These are phyloP conservation scores for Seira sanloemensis DNA, from an alignment of 2,888 invertebrate species.

Conservation along the genomic window DNA sequence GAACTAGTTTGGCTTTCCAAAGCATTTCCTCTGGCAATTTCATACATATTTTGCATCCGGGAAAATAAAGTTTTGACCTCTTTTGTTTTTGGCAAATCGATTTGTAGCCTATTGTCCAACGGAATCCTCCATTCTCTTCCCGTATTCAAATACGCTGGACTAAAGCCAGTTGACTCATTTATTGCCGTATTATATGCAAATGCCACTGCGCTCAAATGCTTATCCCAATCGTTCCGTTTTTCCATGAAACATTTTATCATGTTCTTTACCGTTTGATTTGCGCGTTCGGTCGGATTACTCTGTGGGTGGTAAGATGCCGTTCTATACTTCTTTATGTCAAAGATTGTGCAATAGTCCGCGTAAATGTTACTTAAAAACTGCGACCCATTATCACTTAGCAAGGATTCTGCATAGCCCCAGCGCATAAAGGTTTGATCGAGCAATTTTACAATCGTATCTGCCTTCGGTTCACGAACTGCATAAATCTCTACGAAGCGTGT, in stretches of 20 bases:
- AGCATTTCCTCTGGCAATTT: no score
- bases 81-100: no score
- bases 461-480: slow-evolving; percentile 36
- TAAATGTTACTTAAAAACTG: slow-evolving; percentile 51
- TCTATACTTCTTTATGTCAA: slow-evolving; percentile 38
- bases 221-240: slow-evolving; percentile 21
- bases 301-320: slow-evolving; percentile 60
- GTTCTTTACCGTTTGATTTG: slow-evolving; percentile 52
- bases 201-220: neutral
- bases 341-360: slow-evolving; percentile 5
- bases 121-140: no score
- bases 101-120: no score
- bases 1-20: no score
- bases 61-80: no score
- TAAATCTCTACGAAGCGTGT: slow-evolving; percentile 55
- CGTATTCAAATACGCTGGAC: no score
- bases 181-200: neutral
- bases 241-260: slow-evolving; percentile 43
- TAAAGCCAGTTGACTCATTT: neutral
- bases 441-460: slow-evolving; percentile 23
- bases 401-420: slow-evolving; percentile 40
- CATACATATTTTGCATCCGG: no score
- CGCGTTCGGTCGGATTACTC: slow-evolving; percentile 57
- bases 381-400: slow-evolving; percentile 54
- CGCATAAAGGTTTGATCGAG: slow-evolving; percentile 23